Percentiles rank a stretch among this genome's conserved stretches.
Conservation (phyloP, 2,888 invertebrate species). For the Mimachlamys varia region DNA sequence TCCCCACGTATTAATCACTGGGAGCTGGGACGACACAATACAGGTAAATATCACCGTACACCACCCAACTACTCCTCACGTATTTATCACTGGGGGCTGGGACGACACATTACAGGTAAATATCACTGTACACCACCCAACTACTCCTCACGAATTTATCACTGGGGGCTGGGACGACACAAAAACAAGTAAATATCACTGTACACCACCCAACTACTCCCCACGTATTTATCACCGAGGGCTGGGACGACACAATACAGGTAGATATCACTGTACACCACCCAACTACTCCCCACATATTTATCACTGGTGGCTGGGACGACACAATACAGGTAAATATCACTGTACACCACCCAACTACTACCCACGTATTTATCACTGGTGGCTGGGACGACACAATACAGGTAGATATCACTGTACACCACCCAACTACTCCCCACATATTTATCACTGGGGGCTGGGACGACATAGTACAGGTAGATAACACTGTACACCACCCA, state of each 20-base stretch:
- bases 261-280: constrained; percentile 80
- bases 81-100: constrained; percentile 81
- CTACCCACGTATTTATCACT: constrained; percentile 77
- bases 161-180: constrained; percentile 82
- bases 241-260: constrained; percentile 81
- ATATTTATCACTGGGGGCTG: constrained; percentile 81
- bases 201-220: constrained; percentile 78
- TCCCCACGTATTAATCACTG: constrained; percentile 78
- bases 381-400: constrained; percentile 82
- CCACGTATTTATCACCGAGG: constrained; percentile 79
- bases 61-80: constrained; percentile 75
- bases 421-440: constrained; percentile 76
- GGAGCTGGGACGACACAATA: constrained; percentile 81
- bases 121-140: constrained; percentile 79
- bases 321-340: constrained; percentile 81
- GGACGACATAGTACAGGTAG: constrained; percentile 81
- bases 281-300: constrained; percentile 75
- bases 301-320: constrained; percentile 81
- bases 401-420: constrained; percentile 80
- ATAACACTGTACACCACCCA: constrained; percentile 79
- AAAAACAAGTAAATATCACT: constrained; percentile 80
- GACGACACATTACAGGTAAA: constrained; percentile 81
- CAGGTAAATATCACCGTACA: too few species aligned
- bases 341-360: constrained; percentile 78
- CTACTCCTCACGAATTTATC: constrained; percentile 76